Evolutionary conservation across 2,888 invertebrate species (phyloP), one percentile per base, ranked within the genome.

Genomic region (Nematopogon swammerdamellus): DNA sequence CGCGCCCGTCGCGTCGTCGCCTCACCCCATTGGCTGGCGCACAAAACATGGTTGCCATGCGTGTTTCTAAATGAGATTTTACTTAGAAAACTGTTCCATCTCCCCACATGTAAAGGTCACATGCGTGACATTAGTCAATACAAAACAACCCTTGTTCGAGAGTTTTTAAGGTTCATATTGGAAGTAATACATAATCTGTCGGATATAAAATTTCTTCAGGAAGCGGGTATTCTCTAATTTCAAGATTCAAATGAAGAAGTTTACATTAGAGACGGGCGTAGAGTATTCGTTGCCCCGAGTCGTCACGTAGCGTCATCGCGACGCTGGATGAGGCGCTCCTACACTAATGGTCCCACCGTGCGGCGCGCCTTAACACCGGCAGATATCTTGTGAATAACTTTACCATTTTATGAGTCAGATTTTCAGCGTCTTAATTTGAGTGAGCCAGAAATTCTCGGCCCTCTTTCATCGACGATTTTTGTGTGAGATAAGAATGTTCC

Each of bases 21-120:
- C 5, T 54, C 54, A 53, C 54, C 56, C 53, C 56, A 77, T 79
- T 79, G 77, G 79, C 59, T 43, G 43, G 59, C 56, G 54, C 55
- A 51, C 55, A 52, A 65, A 76, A 76, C 62, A 79, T 79, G 79
- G 77, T 69, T 62, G 70, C 65, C 65, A 46, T 19, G 50, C 50
- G 49, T 53, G 49, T 8, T 18, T 17, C n/a, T 3, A 46, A 25
- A 46, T 59, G 59, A 59, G 60, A 56, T 54, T 25, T 44, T 44
- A 44, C 18, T 44, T 44, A 19, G 44, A 44, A 19, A 44, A 44
- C 14, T 16, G 19, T 14, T 4, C 4, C 36, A 36, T 8, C n/a
- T 36, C 8, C 14, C 36, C n/a, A 8, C 36, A 36, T 14, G 3
- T 14, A 14, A 36, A 36, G 36, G 36, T 8, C 8, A 6, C 25